phyloP scores from a whole-genome alignment of 2,888 invertebrate genomes.

The Agonopterix heracliana region DNA sequence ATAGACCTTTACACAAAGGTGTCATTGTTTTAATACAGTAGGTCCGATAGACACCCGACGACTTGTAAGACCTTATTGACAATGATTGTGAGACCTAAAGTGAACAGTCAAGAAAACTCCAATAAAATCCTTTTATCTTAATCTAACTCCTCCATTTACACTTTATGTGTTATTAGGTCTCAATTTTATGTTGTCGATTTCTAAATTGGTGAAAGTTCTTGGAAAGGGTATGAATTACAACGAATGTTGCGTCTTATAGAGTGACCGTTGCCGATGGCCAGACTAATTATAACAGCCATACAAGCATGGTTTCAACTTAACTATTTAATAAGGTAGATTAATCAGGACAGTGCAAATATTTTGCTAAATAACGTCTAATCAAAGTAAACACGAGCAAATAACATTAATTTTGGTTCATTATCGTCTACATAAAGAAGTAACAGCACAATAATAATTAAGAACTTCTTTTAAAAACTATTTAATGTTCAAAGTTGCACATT shows the following conservation, averaged over 20 bases:
- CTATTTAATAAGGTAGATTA: slow-evolving; percentile 16
- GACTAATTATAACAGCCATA: slow-evolving; percentile 14
- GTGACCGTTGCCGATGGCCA: slow-evolving; percentile 7
- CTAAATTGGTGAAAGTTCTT: too few species aligned
- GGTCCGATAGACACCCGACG: too few species aligned
- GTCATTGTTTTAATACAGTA: too few species aligned
- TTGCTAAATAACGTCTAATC: background rate
- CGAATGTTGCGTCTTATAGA: slow-evolving; percentile 24
- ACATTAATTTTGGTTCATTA: slow-evolving; percentile 1
- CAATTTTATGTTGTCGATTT: too few species aligned
- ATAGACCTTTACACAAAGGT: too few species aligned
- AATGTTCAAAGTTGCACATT: slow-evolving; percentile 35
- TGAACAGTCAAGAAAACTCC: too few species aligned
- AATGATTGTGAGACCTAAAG: too few species aligned
- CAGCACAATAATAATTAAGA: slow-evolving; percentile 11
- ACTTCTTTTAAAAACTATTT: slow-evolving; percentile 18
- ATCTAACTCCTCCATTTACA: too few species aligned
- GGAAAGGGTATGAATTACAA: slow-evolving; percentile 16
- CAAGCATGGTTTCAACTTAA: slow-evolving; percentile 10
- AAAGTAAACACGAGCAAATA: slow-evolving; percentile 1
- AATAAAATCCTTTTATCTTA: too few species aligned
- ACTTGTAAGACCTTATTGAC: too few species aligned
- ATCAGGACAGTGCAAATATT: slow-evolving; percentile 11
- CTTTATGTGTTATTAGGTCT: too few species aligned
- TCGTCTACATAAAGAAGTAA: slow-evolving; percentile 6